phyloP scores from a whole-genome alignment of 2,888 invertebrate genomes.

The Aporophyla nigra region DNA sequence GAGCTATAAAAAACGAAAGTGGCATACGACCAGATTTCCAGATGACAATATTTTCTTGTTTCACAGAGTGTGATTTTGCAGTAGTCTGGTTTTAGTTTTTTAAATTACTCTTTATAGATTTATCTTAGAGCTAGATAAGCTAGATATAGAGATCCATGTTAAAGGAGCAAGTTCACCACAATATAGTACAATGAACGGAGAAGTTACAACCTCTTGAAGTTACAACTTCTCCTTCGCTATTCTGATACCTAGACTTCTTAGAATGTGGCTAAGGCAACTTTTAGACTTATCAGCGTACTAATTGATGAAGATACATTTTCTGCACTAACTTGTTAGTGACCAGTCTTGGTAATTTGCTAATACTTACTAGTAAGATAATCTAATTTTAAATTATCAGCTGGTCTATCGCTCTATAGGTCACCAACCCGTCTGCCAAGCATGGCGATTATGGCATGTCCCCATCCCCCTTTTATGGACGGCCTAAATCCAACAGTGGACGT shows the following conservation, averaged over 20 bases:
- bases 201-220: background rate
- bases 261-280: background rate
- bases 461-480: too few species aligned
- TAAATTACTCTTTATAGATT: too few species aligned
- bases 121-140: background rate
- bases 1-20: too few species aligned
- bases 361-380: background rate
- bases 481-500: too few species aligned
- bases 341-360: background rate
- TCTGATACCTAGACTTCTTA: background rate
- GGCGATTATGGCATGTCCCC: too few species aligned
- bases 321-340: background rate
- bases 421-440: too few species aligned
- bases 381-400: background rate
- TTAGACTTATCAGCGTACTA: too few species aligned
- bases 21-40: too few species aligned
- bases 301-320: background rate
- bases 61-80: too few species aligned
- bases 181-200: background rate
- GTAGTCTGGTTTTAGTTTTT: too few species aligned
- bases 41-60: too few species aligned
- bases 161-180: background rate
- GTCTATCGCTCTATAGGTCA: too few species aligned
- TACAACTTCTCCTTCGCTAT: background rate
- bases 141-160: background rate